Evolutionary conservation across 2,888 invertebrate genomes (phyloP).

Genomic region (Trachelus iudaicus): DNA sequence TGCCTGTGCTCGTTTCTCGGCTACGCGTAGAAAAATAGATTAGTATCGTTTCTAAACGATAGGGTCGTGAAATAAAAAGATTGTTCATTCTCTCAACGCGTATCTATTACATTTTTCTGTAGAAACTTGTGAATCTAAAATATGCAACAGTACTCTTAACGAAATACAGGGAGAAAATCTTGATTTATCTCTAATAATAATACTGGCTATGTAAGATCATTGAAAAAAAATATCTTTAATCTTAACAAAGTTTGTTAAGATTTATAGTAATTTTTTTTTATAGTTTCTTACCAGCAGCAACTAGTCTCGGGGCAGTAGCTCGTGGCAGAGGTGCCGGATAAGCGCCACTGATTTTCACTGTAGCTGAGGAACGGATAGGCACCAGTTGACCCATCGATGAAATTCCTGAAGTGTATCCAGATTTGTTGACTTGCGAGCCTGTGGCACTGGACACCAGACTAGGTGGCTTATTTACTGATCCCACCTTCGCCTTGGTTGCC

Average conservation of each 20-base stretch:
- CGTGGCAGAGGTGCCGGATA: slow-evolving; percentile 56
- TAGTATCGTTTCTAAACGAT: neutral
- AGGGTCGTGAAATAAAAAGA: neutral
- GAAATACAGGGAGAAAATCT: neutral
- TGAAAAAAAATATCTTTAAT: neutral
- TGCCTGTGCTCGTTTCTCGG: slow-evolving; percentile 67
- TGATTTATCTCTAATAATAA: neutral
- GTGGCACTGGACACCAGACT: slow-evolving; percentile 47
- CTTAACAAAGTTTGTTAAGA: no score
- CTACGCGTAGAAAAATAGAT: slow-evolving; percentile 36
- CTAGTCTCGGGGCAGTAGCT: slow-evolving; percentile 69
- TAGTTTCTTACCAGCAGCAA: slow-evolving; percentile 65
- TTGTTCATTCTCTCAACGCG: neutral
- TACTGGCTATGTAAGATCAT: neutral
- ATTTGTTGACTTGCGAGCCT: slow-evolving; percentile 48
- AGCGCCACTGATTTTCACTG: slow-evolving; percentile 56
- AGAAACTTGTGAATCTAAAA: no score
- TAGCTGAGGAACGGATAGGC: slow-evolving; percentile 58
- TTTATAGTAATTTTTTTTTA: no score
- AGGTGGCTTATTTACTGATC: slow-evolving; percentile 53
- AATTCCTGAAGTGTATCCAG: slow-evolving; percentile 44
- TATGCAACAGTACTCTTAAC: neutral
- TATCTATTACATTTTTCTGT: neutral
- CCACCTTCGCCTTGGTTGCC: slow-evolving; percentile 58
- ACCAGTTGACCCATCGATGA: slow-evolving; percentile 54